Conservation (phyloP, 2,888 invertebrate genomes). For the Ochlodes sylvanus region DNA sequence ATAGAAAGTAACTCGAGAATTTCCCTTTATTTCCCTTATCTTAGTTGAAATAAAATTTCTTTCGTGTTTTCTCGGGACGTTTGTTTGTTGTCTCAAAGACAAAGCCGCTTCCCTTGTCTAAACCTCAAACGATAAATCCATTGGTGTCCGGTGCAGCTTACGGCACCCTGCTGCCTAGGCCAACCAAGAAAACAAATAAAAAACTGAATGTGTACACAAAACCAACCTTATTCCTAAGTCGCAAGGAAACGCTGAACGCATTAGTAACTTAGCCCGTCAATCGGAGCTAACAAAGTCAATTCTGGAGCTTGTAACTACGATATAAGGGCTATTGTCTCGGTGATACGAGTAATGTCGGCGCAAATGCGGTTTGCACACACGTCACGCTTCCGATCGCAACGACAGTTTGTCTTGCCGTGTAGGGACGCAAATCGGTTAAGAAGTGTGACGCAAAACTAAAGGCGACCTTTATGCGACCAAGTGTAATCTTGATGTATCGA, state of each 20-base stretch:
- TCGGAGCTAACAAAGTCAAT: conserved; percentile 56
- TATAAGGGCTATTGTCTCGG: conserved; percentile 14
- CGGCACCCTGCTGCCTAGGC: conserved; percentile 40
- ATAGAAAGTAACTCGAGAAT: conserved; percentile 17
- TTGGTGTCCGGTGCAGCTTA: conserved; percentile 76
- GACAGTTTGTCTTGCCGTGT: not conserved
- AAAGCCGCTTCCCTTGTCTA: conserved; percentile 74
- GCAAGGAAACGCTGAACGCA: not conserved
- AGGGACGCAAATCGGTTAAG: conserved; percentile 2
- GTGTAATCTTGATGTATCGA: conserved; percentile 15
- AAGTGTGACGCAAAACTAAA: conserved; percentile 16
- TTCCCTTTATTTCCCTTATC: conserved; percentile 19
- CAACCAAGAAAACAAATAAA: conserved; percentile 15
- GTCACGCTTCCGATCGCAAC: conserved; percentile 2
- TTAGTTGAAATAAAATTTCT: conserved; percentile 45
- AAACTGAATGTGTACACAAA: conserved; percentile 42
- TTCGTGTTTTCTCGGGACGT: conserved; percentile 49
- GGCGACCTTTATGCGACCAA: not conserved
- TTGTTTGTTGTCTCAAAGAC: conserved; percentile 72
- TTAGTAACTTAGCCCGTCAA: conserved; percentile 8
- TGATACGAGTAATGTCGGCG: conserved; percentile 9
- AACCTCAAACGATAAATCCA: conserved; percentile 75
- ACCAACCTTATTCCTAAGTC: conserved; percentile 28
- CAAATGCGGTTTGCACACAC: conserved; percentile 22
- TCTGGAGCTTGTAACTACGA: conserved; percentile 4